These are phyloP conservation scores for Lacanobia wlatinum DNA, from an alignment of 2,888 invertebrate species.

Conservation along the genomic window DNA sequence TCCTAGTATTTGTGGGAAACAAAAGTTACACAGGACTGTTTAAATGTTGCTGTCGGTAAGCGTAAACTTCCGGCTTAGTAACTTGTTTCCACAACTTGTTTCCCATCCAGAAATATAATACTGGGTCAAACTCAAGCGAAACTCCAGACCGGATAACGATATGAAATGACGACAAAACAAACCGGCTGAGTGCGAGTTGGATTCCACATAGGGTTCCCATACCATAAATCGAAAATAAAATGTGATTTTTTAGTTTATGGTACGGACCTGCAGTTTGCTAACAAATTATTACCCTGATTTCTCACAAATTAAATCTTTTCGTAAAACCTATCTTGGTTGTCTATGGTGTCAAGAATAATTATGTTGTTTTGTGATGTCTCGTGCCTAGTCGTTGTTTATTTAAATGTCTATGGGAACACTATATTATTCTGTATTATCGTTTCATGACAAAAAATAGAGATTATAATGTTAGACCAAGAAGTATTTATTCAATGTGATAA, in stretches of 20 bases:
- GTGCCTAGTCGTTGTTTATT: conserved; percentile 26
- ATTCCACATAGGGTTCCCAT: too few relatives aligned
- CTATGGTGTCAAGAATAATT: background rate
- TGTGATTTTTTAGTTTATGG: too few relatives aligned
- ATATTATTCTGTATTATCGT: background rate
- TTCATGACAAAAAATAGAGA: conserved; percentile 7
- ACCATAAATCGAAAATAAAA: too few relatives aligned
- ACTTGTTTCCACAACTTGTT: background rate
- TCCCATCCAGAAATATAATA: background rate
- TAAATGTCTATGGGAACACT: conserved; percentile 17
- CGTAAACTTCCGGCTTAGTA: background rate
- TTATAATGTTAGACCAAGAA: conserved; percentile 30
- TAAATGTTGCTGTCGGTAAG: background rate
- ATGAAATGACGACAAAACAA: background rate
- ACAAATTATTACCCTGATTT: too few relatives aligned
- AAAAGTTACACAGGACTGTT: background rate
- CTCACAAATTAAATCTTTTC: background rate
- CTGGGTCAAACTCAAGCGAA: background rate
- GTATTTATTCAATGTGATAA: conserved; percentile 57
- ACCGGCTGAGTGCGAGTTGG: too few relatives aligned
- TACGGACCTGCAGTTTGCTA: background rate
- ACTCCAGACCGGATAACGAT: background rate
- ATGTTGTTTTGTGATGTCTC: conserved; percentile 37
- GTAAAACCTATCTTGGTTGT: background rate
- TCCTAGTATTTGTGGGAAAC: background rate